Conservation (phyloP, 1,140 invertebrate species). For the Ceratina australensis region DNA sequence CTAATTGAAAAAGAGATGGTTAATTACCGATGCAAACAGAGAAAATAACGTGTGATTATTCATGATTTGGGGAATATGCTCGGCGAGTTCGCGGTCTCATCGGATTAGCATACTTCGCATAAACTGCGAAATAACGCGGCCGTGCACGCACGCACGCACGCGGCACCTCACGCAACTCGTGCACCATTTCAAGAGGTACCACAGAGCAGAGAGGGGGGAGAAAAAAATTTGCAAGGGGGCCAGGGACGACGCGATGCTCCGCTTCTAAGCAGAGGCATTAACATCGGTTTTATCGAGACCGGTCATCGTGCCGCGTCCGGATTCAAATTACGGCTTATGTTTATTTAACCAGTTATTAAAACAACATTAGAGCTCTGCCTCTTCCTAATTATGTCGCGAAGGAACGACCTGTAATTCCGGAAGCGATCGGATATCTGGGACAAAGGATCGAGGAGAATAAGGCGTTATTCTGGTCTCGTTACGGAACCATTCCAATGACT, state of each 20-base stretch:
- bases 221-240: not conserved
- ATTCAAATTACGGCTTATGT: slow-evolving; percentile 79
- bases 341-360: slow-evolving; percentile 80
- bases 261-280: slow-evolving; percentile 63
- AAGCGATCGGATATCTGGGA: slow-evolving; percentile 33
- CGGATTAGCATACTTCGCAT: slow-evolving; percentile 71
- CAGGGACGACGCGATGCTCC: slow-evolving; percentile 32
- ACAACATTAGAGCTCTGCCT: slow-evolving; percentile 72
- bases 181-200: not conserved
- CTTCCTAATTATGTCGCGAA: slow-evolving; percentile 68
- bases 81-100: slow-evolving; percentile 36
- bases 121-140: slow-evolving; percentile 69
- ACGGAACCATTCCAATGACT: slow-evolving; percentile 50
- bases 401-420: slow-evolving; percentile 43
- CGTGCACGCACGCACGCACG: slow-evolving; percentile 48
- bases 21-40: not conserved
- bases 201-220: not conserved
- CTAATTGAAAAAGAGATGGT: not conserved
- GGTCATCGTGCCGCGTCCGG: slow-evolving; percentile 77
- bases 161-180: slow-evolving; percentile 28
- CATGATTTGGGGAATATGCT: slow-evolving; percentile 60
- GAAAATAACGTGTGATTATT: not conserved
- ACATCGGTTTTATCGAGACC: slow-evolving; percentile 75
- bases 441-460: slow-evolving; percentile 10
- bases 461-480: slow-evolving; percentile 7